phyloP scores from a whole-genome alignment of 2,888 invertebrate species.

The Andrena praecox region DNA sequence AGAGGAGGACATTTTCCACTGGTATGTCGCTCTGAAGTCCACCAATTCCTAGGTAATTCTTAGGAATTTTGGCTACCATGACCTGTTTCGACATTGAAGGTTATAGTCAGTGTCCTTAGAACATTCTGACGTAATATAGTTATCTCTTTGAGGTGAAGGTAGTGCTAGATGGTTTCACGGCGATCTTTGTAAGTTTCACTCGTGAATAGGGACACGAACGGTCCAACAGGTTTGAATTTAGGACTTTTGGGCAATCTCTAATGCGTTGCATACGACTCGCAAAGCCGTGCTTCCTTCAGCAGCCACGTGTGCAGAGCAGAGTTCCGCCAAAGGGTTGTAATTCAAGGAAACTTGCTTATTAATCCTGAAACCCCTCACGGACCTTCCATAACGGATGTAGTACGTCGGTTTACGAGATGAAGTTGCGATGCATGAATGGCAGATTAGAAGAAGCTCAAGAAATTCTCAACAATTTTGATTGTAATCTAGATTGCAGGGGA shows the following conservation, averaged over 20 bases:
- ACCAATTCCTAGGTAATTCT: not conserved
- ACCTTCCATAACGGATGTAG: not conserved
- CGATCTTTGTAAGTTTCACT: not conserved
- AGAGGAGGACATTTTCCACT: too few species aligned
- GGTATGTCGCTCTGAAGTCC: not conserved
- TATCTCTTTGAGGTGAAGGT: conserved; percentile 1
- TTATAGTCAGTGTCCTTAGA: not conserved
- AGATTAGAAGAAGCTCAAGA: not conserved
- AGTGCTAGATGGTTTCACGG: conserved; percentile 1
- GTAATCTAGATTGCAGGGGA: too few species aligned
- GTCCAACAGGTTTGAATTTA: conserved; percentile 11
- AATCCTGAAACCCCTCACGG: conserved; percentile 4
- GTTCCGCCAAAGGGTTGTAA: conserved; percentile 9
- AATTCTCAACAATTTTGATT: too few species aligned
- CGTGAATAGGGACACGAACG: conserved; percentile 8
- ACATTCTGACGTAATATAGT: too few species aligned
- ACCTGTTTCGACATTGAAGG: not conserved
- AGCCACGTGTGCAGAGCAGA: not conserved
- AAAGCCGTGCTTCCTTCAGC: not conserved
- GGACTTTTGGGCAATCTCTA: not conserved
- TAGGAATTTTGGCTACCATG: not conserved
- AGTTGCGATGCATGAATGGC: not conserved
- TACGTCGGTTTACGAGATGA: not conserved
- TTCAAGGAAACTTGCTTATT: conserved; percentile 14
- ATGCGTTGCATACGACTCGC: not conserved